Base-by-base conservation (phyloP, 2,888 invertebrate species). In the Schizaphis graminum region DNA sequence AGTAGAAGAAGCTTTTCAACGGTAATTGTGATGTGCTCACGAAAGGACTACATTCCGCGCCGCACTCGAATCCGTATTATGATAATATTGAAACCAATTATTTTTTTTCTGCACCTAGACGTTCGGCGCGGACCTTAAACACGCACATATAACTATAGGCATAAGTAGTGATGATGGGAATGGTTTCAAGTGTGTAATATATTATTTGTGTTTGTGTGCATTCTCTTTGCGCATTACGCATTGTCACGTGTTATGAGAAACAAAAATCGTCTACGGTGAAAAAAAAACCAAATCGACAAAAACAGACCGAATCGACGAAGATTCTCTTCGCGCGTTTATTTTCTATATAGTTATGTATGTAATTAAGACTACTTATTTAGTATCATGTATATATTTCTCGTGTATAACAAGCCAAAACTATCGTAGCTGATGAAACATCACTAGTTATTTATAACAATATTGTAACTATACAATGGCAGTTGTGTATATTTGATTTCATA, bases 171-270 rank as follows among this genome's bases (percentile, higher is more conserved):
- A 24, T 13, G 44, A 49, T 87, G 87, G 87, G 87, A 49, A 88
- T 49, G 8, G n/a, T 88, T 87, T 47, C 49, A n/a, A 87, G 77
- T 77, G 35, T 77, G 35, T 77, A 77, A 49, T 28, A 84, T 85
- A 44, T 44, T 85, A 28, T 85, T 77, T 77, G 35, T 86, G n/a
- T 47, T 35, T 21, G 35, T 86, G 86, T 86, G 28, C 86, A 28
- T 88, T 88, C 53, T 49, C 88, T 53, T 35, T 8, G 77, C 35
- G 77, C 35, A 77, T 77, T 35, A 77, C 53, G 88, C 88, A 35
- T 53, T 88, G 88, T 88, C 88, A 88, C 53, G 88, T 88, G 49
- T 35, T 35, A 35, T 53, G 88, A 21, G 88, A 88, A 88, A 88
- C 77, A 77, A 77, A 77, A 77, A 35, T 77, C 35, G 10, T 77